Conservation (phyloP, 53 echinoderm and acorn worm genomes). For the Apostichopus leukothele region DNA sequence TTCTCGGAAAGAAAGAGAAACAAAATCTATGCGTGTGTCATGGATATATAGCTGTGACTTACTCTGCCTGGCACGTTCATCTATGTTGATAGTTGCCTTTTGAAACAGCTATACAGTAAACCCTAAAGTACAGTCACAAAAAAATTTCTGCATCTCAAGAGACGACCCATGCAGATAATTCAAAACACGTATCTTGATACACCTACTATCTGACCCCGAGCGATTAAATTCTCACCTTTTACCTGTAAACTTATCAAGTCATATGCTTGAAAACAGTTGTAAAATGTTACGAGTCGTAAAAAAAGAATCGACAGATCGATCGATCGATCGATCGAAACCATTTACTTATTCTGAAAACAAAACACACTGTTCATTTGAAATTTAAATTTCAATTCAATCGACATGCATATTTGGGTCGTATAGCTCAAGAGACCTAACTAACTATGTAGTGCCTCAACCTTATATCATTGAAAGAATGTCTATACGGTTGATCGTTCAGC, state of each 20-base stretch:
- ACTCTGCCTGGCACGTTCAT: not conserved
- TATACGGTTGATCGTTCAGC: not conserved
- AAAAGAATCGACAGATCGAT: not conserved
- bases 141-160: not conserved
- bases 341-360: not conserved
- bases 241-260: not conserved
- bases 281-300: not conserved
- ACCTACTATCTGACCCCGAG: too few species aligned
- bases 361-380: not conserved
- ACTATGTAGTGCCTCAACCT: not conserved
- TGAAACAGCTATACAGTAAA: not conserved
- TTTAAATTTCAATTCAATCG: not conserved
- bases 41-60: not conserved
- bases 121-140: not conserved
- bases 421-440: not conserved
- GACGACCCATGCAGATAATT: not conserved
- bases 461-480: not conserved
- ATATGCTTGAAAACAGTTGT: not conserved
- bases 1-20: too few species aligned
- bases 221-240: not conserved
- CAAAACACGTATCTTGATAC: not conserved
- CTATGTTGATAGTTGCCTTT: not conserved
- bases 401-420: not conserved
- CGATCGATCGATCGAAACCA: not conserved
- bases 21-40: too few species aligned